A percentile compares a stretch with the other conserved stretches of the same genome.
phyloP scores from a whole-genome alignment of 1,140 invertebrate genomes.

The Solen grandis region DNA sequence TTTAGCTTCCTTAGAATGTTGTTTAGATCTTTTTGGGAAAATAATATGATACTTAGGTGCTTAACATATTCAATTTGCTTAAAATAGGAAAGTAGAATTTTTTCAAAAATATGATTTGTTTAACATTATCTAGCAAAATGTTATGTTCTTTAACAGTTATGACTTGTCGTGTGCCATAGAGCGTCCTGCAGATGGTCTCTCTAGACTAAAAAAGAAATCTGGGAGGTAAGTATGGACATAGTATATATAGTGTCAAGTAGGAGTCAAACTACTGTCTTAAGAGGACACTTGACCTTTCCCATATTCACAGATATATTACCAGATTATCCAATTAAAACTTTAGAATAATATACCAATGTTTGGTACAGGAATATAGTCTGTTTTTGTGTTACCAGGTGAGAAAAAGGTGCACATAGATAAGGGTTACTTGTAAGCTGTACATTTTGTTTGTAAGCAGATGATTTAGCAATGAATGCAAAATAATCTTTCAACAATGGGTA shows the following conservation, averaged over 20 bases:
- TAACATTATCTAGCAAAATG: neutral
- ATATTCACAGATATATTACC: too few relatives aligned
- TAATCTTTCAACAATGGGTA: too few relatives aligned
- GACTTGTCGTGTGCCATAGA: constrained; percentile 95
- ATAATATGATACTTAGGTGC: neutral
- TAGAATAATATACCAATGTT: too few relatives aligned
- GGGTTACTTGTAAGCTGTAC: too few relatives aligned
- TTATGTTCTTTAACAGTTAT: constrained; percentile 79
- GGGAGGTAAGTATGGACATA: neutral
- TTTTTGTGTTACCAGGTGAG: too few relatives aligned
- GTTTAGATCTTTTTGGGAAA: neutral
- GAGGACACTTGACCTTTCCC: neutral
- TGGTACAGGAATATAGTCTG: too few relatives aligned
- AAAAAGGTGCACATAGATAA: too few relatives aligned
- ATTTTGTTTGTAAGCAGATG: too few relatives aligned
- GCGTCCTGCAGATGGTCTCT: constrained; percentile 81
- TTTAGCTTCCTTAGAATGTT: neutral
- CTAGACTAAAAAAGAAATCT: constrained; percentile 76
- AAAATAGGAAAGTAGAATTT: neutral
- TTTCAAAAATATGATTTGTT: neutral
- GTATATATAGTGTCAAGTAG: too few relatives aligned
- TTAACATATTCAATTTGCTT: neutral
- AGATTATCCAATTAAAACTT: too few relatives aligned
- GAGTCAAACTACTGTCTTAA: neutral
- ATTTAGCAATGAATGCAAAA: too few relatives aligned